Base-by-base conservation (phyloP, 2,797 vertebrate genomes). In the Enteromius unitaeniatus region DNA sequence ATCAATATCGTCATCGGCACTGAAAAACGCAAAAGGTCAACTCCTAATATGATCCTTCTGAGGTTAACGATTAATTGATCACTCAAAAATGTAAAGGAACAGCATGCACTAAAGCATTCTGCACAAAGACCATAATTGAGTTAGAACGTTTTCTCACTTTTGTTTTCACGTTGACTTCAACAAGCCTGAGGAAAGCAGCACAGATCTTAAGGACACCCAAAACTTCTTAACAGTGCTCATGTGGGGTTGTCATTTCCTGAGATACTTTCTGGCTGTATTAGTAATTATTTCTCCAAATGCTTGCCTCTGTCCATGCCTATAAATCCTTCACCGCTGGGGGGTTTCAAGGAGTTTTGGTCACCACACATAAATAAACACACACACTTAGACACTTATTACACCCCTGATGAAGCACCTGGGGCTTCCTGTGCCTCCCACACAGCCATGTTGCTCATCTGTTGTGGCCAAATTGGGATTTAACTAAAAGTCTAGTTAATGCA, bases 221-320 rank as follows among this genome's bases (percentile, higher is more conserved):
- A 51, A 26, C 8, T 53, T 69, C 10, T 4, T 55, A 58, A 49
- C 47, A 79, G 15, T 60, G n/a, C 4, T 62, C 34, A 19, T 82
- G 67, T 90, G 84, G 82, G 83, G 86, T 76, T 81, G 62, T 9
- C 82, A 68, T 34, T 75, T 83, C 84, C 77, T 86, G 82, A 86
- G 62, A 73, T 84, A 40, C 37, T 62, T 60, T 45, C 2, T 60
- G 53, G n/a, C 37, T n/a, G 72, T 53, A 47, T 84, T 65, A 81
- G 55, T 91, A 90, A 93, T 92, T 88, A 82, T 87, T 92, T 94
- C 89, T 89, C 28, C 91, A 86, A 64, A 91, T 83, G 90, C 90
- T 73, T 47, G 62, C 73, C 60, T 69, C 69, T 78, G 65, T 88
- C 81, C 55, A 34, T 72, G 65, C 75, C 80, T 42, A 74, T 79